Base-by-base conservation (phyloP, 1,140 invertebrate genomes). In the Drosophila equinoxialis region DNA sequence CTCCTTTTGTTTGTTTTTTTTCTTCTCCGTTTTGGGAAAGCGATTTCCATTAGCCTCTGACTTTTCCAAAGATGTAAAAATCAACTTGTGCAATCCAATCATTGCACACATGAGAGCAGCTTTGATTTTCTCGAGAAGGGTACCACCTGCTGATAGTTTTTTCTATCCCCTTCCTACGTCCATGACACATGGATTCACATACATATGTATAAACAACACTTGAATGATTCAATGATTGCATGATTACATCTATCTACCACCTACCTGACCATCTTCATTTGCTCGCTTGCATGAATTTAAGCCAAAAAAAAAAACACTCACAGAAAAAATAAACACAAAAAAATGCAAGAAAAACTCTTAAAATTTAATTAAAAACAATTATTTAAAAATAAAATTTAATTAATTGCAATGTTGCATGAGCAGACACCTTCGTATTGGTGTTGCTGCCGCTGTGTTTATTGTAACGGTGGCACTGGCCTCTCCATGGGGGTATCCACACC, bases 361-460 rank as follows among this genome's bases (percentile, higher is more conserved):
- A 89, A 83, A 83, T 87, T 86, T 87, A 86, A 86, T 86, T 86
- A 87, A 86, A 86, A 87, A 87, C 84, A 89, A 87, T 86, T 86
- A 83, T 86, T 87, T 83, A 79, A 89, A 86, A 86, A 86, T 86
- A 86, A 86, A 87, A 87, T 79, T 83, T 86, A 86, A 86, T 86
- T 86, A 86, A 86, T 86, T 83, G 83, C 83, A 86, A 86, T 86
- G 80, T 86, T 86, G 83, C 83, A 86, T 86, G 83, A 86, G 83
- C 87, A 77, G 76, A 83, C 79, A 83, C 66, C 79, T 74, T 67
- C 14, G 14, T 48, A 7, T 48, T 45, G 45, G 14, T 41, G 68
- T 45, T 42, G 59, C 17, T 37, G 67, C 20, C 57, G 61, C 35
- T 39, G 62, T 13, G 67, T 82, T 77, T 79, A 79, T 62, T 79